Percentiles rank a stretch among this genome's conserved stretches.
Conservation (phyloP, 2,113 vertebrate genomes). For the Antechinus stuartii region DNA sequence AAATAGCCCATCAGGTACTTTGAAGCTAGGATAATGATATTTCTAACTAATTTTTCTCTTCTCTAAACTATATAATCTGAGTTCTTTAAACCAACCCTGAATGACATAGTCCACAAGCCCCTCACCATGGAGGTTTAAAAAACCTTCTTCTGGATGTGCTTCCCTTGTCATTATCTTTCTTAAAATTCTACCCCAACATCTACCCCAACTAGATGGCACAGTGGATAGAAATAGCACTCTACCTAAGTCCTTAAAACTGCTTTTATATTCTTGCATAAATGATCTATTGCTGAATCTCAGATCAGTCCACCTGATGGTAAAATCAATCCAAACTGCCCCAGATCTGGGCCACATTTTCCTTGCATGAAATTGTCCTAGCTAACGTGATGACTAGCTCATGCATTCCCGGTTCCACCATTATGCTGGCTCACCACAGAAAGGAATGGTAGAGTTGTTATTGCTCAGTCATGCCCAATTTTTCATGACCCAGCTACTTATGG, state of each 20-base stretch:
- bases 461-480: not conserved
- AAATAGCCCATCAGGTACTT: not conserved
- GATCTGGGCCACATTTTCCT: not conserved
- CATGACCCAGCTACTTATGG: not conserved
- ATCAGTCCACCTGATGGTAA: not conserved
- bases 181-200: no score
- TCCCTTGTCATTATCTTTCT: not conserved
- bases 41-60: not conserved
- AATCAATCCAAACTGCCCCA: not conserved
- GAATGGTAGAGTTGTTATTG: not conserved
- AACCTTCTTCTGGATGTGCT: not conserved
- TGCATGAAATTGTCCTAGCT: not conserved
- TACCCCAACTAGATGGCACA: no score
- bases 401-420: no score
- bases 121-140: not conserved
- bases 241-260: not conserved
- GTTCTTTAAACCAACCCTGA: not conserved
- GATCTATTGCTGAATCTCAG: not conserved
- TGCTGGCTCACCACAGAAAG: not conserved
- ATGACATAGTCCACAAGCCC: no score
- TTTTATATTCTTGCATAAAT: not conserved
- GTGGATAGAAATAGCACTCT: not conserved
- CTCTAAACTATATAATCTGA: not conserved
- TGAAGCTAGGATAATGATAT: not conserved
- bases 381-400: not conserved